Percentiles rank a stretch among this genome's conserved stretches.
Evolutionary conservation across 2,797 vertebrate genomes (phyloP).

Genomic region (Lepilemur septentrionalis): DNA sequence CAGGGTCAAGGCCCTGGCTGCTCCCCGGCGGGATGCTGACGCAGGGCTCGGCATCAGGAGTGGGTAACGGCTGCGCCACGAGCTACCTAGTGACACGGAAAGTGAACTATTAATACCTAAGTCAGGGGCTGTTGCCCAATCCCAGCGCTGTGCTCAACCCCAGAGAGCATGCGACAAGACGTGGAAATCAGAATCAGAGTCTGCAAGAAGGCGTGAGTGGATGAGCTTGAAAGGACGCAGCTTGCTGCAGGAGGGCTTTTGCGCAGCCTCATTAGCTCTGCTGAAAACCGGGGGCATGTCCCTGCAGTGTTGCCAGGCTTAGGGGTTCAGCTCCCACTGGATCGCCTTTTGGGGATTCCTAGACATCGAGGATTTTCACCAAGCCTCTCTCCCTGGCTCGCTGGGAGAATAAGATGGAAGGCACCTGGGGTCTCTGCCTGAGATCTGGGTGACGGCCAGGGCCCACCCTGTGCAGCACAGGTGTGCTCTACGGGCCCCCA

Average conservation of each 20-base stretch:
- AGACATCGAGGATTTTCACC: neutral
- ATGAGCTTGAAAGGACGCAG: neutral
- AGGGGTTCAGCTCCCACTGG: too few relatives aligned
- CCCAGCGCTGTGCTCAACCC: too few relatives aligned
- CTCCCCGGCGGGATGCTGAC: rapidly evolving
- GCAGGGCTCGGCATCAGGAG: neutral
- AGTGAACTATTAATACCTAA: neutral
- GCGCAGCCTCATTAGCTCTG: neutral
- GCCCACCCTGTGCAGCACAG: neutral
- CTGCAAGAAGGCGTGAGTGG: neutral
- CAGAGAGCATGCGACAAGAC: too few relatives aligned
- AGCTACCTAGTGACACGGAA: neutral
- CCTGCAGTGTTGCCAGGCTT: neutral
- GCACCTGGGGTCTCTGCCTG: too few relatives aligned
- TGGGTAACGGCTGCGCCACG: neutral
- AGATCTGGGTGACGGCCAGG: neutral
- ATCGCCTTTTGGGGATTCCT: neutral
- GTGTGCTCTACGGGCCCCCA: rapidly evolving
- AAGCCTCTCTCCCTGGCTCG: neutral
- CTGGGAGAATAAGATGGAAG: neutral
- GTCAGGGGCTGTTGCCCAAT: neutral
- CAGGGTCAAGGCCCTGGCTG: neutral
- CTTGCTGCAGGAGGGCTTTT: neutral
- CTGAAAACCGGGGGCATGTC: neutral
- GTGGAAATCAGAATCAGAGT: neutral